Conservation (phyloP, 2,888 invertebrate genomes). For the Tipula confusa region DNA sequence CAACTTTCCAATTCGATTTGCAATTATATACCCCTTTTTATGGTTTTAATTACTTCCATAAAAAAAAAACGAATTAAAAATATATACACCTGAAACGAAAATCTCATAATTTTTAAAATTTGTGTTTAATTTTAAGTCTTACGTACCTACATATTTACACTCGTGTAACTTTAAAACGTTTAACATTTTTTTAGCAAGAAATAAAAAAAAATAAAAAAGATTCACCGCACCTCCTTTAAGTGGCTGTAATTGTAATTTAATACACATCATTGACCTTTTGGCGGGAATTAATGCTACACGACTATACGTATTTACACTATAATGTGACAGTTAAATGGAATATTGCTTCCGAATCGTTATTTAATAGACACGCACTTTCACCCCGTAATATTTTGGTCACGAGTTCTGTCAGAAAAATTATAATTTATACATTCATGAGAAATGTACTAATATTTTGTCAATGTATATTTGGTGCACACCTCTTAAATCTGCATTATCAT, state of each 20-base stretch:
- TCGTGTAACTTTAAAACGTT: background rate
- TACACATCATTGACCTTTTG: background rate
- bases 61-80: background rate
- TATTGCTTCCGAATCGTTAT: background rate
- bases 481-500: too few relatives aligned
- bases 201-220: background rate
- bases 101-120: background rate
- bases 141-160: background rate
- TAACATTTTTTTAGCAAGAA: background rate
- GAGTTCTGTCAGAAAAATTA: background rate
- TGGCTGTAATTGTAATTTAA: background rate
- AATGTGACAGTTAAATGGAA: background rate
- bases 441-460: too few relatives aligned
- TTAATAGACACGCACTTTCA: background rate
- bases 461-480: too few relatives aligned
- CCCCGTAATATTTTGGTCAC: background rate
- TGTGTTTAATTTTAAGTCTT: background rate
- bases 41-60: background rate
- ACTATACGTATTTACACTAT: background rate
- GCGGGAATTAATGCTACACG: background rate
- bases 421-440: too few relatives aligned
- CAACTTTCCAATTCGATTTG: background rate
- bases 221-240: background rate
- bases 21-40: background rate
- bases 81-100: background rate